Evolutionary conservation across 2,113 vertebrate genomes (phyloP).

Genomic region (Plotosus lineatus): DNA sequence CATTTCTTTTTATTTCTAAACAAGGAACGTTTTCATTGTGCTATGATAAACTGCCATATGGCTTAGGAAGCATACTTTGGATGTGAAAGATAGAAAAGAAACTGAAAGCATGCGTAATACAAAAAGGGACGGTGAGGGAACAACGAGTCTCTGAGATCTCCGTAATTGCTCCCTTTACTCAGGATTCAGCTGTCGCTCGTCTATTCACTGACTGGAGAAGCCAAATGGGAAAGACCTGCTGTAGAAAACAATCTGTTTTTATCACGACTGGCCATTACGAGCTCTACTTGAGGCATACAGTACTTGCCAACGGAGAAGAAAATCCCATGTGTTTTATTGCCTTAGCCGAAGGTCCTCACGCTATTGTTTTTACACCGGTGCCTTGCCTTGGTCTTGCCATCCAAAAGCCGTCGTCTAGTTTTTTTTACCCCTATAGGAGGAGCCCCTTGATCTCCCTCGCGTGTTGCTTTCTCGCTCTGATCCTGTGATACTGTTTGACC

Average conservation of each 20-base stretch:
- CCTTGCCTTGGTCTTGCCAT: constrained; percentile 46
- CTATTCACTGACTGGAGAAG: constrained; percentile 35
- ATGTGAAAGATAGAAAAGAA: constrained; percentile 22
- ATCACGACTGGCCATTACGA: constrained; percentile 3
- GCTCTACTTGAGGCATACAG: constrained; percentile 9
- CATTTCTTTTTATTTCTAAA: constrained; percentile 56
- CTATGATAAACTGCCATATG: constrained; percentile 38
- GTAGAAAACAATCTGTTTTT: background rate
- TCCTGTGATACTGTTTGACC: constrained; percentile 37
- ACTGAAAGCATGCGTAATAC: constrained; percentile 26
- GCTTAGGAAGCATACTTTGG: constrained; percentile 22
- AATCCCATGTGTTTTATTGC: constrained; percentile 37
- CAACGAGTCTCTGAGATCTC: constrained; percentile 33
- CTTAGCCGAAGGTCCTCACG: constrained; percentile 26
- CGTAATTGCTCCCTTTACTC: constrained; percentile 31
- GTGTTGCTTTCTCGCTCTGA: constrained; percentile 35
- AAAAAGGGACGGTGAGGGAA: constrained; percentile 13
- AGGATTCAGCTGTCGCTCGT: constrained; percentile 25
- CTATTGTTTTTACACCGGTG: constrained; percentile 42
- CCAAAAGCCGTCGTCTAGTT: constrained; percentile 38
- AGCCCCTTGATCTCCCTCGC: constrained; percentile 26
- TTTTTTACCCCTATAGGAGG: constrained; percentile 27
- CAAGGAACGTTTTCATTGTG: constrained; percentile 48
- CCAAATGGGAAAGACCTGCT: constrained; percentile 35
- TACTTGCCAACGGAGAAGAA: constrained; percentile 33